Base-by-base conservation (phyloP, 2,888 invertebrate genomes). In the Temnothorax rugatulus region DNA sequence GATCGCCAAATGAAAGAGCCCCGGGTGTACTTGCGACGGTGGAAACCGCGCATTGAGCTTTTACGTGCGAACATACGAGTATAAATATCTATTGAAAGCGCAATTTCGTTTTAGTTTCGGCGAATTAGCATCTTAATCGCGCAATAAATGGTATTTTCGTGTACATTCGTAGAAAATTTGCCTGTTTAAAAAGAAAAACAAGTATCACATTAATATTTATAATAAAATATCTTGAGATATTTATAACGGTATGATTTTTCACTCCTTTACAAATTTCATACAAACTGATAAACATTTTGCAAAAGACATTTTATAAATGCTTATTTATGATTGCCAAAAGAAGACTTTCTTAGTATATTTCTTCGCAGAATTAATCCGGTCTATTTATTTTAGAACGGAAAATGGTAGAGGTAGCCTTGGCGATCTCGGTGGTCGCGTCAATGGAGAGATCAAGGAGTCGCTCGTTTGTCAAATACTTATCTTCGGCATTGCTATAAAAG, bases 391-490 rank as follows among this genome's bases (percentile, higher is more conserved):
- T 50, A 18, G 61, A 76, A 41, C 50, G 9, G 50, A 59, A 71
- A 73, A 66, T 73, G 81, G 66, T 59, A 34, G 63, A 63, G 71
- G 34, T 63, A 57, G 41, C 54, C 15, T 41, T 54, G 73, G 68
- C 57, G 76, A 82, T 76, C 81, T 61, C 41, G 71, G 71, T 66
- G 61, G 66, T 25, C 63, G 21, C 21, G 52, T 81, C 47, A 54
- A 85, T 83, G 84, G 75, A 86, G 79, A 85, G 85, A 89, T 87
- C 86, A 89, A 89, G 89, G 73, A 89, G 85, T 86, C 85, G 68
- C 87, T 87, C 90, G 84, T 89, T 88, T 87, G 79, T 86, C 87
- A 83, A 89, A 87, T 88, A 88, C 89, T 90, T 88, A 84, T 83
- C 44, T 87, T 87, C 82, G 81, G 54, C 86, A 69, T 81, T 84